phyloP scores from a whole-genome alignment of 2,888 invertebrate species.

The Scaptomyza cyrtandrae region DNA sequence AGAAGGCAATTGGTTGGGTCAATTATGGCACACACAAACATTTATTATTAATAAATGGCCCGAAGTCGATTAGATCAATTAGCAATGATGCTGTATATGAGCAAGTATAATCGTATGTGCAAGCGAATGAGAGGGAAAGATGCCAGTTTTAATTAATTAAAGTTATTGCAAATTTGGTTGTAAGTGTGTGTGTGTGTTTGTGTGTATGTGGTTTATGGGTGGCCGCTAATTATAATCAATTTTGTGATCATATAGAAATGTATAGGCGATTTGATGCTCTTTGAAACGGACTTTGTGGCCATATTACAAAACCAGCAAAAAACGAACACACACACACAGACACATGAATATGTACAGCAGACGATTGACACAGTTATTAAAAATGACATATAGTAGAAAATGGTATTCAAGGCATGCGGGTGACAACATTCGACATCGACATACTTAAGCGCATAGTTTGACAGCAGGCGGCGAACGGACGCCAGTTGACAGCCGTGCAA shows the following conservation, averaged over 20 bases:
- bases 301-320: background rate
- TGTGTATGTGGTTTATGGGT: constrained; percentile 19
- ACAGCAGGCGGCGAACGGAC: constrained; percentile 46
- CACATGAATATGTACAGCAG: background rate
- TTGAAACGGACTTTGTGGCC: constrained; percentile 27
- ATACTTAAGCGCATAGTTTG: constrained; percentile 70
- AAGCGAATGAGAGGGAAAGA: constrained; percentile 18
- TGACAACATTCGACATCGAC: constrained; percentile 63
- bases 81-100: constrained; percentile 19
- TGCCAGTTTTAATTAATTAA: constrained; percentile 67
- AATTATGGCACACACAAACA: constrained; percentile 55
- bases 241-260: constrained; percentile 29
- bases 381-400: constrained; percentile 53
- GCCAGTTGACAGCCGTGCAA: constrained; percentile 64
- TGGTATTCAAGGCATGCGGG: constrained; percentile 54
- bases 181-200: background rate
- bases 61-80: constrained; percentile 71
- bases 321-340: background rate
- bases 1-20: constrained; percentile 24
- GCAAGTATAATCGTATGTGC: background rate
- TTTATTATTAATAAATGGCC: constrained; percentile 55
- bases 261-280: constrained; percentile 11
- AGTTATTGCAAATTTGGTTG: constrained; percentile 37
- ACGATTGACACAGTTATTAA: constrained; percentile 72
- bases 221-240: constrained; percentile 59